Base-by-base conservation (phyloP, 2,797 vertebrate genomes). In the Scarus forsteni region DNA sequence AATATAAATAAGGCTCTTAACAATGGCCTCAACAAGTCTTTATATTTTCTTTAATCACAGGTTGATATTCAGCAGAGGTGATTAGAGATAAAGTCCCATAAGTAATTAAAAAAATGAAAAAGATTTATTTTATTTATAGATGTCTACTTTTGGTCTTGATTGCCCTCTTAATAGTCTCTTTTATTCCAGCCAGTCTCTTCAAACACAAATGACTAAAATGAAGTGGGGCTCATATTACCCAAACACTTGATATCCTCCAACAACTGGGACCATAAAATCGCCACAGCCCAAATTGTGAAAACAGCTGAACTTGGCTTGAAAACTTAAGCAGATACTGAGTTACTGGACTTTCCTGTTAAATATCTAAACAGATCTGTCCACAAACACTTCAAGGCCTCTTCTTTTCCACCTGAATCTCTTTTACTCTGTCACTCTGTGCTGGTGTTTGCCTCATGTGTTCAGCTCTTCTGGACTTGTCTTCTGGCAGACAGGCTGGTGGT, bases 251-350 rank as follows among this genome's bases (percentile, higher is more conserved):
- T 88, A 81, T 76, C 80, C 79, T 79, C 77, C 71, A 85, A 77
- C 79, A 88, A 83, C 70, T 84, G 76, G 69, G 88, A 84, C 70
- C 58, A 46, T 76, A 88, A 85, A 90, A 90, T 86, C 77, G 82
- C 90, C 75, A 75, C 72, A 65, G 76, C 67, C 27, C 10, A 79
- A 88, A 89, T 87, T 68, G 81, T 80, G 84, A 89, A 88, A 91
- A 79, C 86, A 89, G 85, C 85, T 88, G 84, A 89, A 81, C 73
- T 75, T 77, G 79, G 85, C 81, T 77, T 71, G 65, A 58, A 69
- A 76, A 48, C 19, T 59, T 53, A 88, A 84, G 71, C 75, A 59
- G 72, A 82, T 83, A 73, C 71, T 68, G 70, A 85, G 84, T 67
- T 54, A 27, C 60, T 70, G 57, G 68, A 64, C 63, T 63, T 68